Base-by-base conservation (phyloP, 2,888 invertebrate species). In the Sphaerolaimus hirsutus region DNA sequence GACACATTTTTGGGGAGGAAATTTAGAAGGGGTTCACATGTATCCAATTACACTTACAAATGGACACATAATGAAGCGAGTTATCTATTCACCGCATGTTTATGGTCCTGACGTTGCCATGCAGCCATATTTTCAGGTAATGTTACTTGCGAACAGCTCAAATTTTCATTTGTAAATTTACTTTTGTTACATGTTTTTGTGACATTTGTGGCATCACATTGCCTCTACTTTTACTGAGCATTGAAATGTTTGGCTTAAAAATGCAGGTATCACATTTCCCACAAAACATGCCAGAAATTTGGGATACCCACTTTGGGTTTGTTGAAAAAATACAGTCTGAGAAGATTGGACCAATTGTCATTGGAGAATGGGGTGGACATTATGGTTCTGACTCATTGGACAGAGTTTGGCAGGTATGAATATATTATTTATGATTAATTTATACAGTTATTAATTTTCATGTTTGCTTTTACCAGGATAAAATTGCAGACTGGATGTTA, bases 291-390 rank as follows among this genome's bases (percentile, higher is more conserved):
- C 42, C 45, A 2, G 45, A 21, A 14, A 48, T 48, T 25, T 48
- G 45, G 45, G 24, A 27, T 22, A 36, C 19, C 12, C 45, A 48
- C 23, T 48, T 45, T 32, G 48, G 48, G 29, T 48, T 48, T 43
- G 41, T 42, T 17, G 42, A 41, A 23, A 23, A 29, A 21, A 24
- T 22, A n/a, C n/a, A n/a, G n/a, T n/a, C n/a, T n/a, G n/a, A n/a
- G 24, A 44, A 41, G 19, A 37, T 43, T 47, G n/a, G 19, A 5
- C 41, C 48, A 14, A 26, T 42, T 1, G 45, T 48, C 4, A 29
- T 45, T 25, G 48, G 48, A 2, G 48, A 48, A 38, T 48, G 48
- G 48, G 48, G 45, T 2, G 48, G 47, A n/a, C 26, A 17, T 23
- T 44, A 44, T 17, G 24, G 24, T 14, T 19, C 24, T 14, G 48